Evolutionary conservation across 2,113 vertebrate genomes (phyloP), one percentile per base, ranked within the genome.

Genomic region (Guaruba guarouba): DNA sequence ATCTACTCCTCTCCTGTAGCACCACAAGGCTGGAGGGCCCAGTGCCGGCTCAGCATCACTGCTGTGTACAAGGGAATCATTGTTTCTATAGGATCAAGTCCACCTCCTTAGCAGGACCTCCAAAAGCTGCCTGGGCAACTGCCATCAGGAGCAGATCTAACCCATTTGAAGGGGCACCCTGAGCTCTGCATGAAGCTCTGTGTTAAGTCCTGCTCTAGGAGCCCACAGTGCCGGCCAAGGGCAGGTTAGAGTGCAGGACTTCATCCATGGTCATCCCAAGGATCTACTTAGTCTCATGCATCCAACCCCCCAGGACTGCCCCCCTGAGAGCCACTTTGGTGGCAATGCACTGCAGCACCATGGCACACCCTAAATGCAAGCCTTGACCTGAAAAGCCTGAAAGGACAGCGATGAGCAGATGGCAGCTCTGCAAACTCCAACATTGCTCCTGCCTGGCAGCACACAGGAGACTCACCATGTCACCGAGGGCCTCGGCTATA

Each of bases 1-100:
- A 22, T 3, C 28, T 22, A 22, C 4, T 33, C 19, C 11, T 31
- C 37, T 37, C 49, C 16, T 3, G 8, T 3, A 39, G 12, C 17
- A 52, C 1, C 0, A 0, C 11, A 31, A 12, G 29, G 22, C 28
- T 13, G 13, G 35, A 54, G 25, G 16, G 7, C 19, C 33, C 18
- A 6, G 68, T 24, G 27, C 18, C 23, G 35, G 3, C 31, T 1
- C 2, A 9, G 35, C 20, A 6, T 49, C 54, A 44, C 22, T 16
- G 33, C 57, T 59, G 57, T 35, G 57, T 35, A 16, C 57, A 59
- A 24, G 9, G 57, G 57, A 9, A 23, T 59, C 22, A 22, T 59
- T 35, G 13, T 59, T 59, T 16, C 57, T 24, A 35, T 24, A 23
- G 22, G 13, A 24, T 35, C 33, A 59, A 24, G 57, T 59, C 57